Base-by-base conservation (phyloP, 2,113 vertebrate genomes). In the Anhinga anhinga region DNA sequence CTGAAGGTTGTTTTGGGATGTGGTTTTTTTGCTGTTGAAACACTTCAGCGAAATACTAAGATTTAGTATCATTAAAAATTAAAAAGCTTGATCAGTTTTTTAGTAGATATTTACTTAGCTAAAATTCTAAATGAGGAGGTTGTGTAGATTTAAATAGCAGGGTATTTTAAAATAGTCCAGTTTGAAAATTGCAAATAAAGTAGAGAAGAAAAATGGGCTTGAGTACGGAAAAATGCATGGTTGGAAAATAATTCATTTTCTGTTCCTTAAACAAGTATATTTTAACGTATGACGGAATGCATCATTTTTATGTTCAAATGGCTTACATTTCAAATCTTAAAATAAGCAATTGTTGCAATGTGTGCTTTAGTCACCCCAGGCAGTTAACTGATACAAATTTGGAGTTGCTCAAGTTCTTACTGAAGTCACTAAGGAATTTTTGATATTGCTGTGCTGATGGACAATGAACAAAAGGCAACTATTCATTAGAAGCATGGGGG, bases 401-500 rank as follows among this genome's bases (percentile, higher is more conserved):
- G 9, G 47, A 72, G 38, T 71, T 85, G 73, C 36, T 86, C 22
- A 72, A 82, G 84, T 96, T 92, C 82, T 36, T 94, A 0, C 42
- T 84, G 94, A 81, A 92, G 56, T 81, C 72, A 69, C 72, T 59
- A 61, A 93, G 83, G 94, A 96, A 80, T 44, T 96, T 96, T 89
- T 40, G 44, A 18, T 84, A 47, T 86, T 62, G n/a, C 58, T 89
- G 16, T 94, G 34, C 52, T 92, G 69, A 84, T 87, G n/a, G 65
- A 95, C 86, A 92, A 69, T 91, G 72, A 87, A 96, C 77, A 96
- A 86, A 95, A 93, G 69, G 49, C 56, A 95, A 6, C 70, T 92
- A 49, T 96, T 97, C 88, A 72, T 63, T 69, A 58, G 44, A 89
- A 77, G 44, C 30, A 27, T 45, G 34, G 20, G 55, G 17, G 19